Evolutionary conservation across 2,113 vertebrate species (phyloP).

Genomic region (Bubo scandiacus): DNA sequence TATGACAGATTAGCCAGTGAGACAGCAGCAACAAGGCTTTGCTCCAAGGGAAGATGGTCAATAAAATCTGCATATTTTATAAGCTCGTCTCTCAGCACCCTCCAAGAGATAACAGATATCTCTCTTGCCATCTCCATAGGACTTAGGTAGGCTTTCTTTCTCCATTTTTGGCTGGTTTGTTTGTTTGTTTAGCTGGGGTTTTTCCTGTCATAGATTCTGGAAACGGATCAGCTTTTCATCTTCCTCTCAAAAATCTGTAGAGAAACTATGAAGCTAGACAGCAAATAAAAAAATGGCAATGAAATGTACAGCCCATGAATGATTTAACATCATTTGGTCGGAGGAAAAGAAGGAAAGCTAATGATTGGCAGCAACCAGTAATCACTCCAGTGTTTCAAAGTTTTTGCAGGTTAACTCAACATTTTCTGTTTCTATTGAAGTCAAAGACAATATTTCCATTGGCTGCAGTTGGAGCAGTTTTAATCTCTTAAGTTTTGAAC

Average conservation of each 20-base stretch:
- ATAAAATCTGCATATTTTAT: not conserved
- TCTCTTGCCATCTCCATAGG: not conserved
- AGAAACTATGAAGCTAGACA: not conserved
- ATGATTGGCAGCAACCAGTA: not conserved
- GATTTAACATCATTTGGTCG: not conserved
- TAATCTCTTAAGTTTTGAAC: not conserved
- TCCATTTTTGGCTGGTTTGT: not conserved
- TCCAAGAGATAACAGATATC: not conserved
- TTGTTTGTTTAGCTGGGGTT: not conserved
- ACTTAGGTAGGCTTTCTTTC: not conserved
- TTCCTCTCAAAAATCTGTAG: not conserved
- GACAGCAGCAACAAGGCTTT: not conserved
- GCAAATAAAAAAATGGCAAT: not conserved
- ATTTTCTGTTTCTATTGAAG: not conserved
- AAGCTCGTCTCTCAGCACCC: not conserved
- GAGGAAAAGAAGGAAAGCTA: not conserved
- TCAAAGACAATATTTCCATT: slow-evolving; percentile 10
- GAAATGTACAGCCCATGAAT: not conserved
- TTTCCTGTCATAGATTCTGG: not conserved
- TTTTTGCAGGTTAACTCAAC: not conserved
- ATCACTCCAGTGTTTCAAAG: not conserved
- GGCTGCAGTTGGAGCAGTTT: not conserved
- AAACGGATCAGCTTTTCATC: not conserved
- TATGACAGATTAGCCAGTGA: not conserved
- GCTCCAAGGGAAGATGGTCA: not conserved